Base-by-base conservation (phyloP, 1,140 invertebrate genomes). In the Solenopsis fugax region DNA sequence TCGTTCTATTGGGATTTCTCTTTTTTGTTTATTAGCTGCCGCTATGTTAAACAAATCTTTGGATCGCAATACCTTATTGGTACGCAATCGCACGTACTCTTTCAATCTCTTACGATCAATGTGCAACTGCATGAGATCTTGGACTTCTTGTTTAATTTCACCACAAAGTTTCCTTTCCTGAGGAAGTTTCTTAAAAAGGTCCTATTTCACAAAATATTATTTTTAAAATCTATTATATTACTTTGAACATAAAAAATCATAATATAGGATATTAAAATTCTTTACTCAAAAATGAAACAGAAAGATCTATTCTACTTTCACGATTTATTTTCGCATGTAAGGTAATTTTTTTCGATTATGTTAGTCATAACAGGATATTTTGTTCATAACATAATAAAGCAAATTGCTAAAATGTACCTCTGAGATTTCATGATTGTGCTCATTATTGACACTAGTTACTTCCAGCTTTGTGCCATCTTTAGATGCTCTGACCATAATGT, bases 381-480 rank as follows among this genome's bases (percentile, higher is more conserved):
- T 16, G 12, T 45, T 45, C 4, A 13, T 45, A 34, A 13, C 10
- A 62, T n/a, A 29, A 50, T 34, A 0, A 78, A 34, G 10, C 1
- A 65, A 65, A 52, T 41, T 77, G 4, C 4, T 21, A 24, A 52
- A 41, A 60, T 64, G 24, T 88, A 93, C 94, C 90, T 95, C 93
- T 37, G 95, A 95, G 29, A 95, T 95, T 90, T 95, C 95, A 64
- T 95, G 95, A 93, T 95, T 95, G 85, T 95, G 95, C 37, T 95
- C 93, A 76, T 95, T 95, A 88, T 95, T 95, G 4, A 95, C 94
- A 87, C 94, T 95, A n/a, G 95, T 95, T 3, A 95, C 95, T 93
- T 95, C 95, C 37, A 95, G 80, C 84, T 95, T 94, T 50, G 93
- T 94, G 41, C 95, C 95, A 88, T 94, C 94, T 91, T 95, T 95